Conservation (phyloP, 2,113 vertebrate genomes). For the Amphiprion ocellaris region DNA sequence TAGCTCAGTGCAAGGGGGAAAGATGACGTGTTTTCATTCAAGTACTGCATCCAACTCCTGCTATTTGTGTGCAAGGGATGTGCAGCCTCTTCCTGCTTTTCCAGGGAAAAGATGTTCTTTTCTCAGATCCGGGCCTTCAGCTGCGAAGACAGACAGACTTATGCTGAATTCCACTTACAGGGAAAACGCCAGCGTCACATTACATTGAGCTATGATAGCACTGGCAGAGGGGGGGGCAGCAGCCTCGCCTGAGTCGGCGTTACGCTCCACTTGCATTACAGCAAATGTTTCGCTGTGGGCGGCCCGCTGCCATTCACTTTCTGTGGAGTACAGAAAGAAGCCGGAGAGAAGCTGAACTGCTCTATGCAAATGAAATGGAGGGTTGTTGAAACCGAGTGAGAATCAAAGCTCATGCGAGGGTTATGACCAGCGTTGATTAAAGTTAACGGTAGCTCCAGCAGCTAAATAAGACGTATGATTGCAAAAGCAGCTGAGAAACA, state of each 20-base stretch:
- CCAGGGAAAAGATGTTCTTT: constrained; percentile 45
- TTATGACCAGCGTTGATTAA: constrained; percentile 28
- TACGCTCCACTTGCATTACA: constrained; percentile 70
- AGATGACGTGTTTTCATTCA: constrained; percentile 47
- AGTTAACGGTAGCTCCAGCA: constrained; percentile 9
- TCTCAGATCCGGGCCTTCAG: constrained; percentile 58
- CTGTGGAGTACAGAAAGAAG: constrained; percentile 40
- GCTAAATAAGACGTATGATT: constrained; percentile 31
- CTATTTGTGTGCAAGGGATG: constrained; percentile 31
- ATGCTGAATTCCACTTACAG: constrained; percentile 56
- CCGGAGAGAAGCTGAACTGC: constrained; percentile 26
- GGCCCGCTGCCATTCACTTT: constrained; percentile 64
- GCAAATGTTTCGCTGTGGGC: constrained; percentile 64
- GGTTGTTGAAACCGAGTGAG: constrained; percentile 3
- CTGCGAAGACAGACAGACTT: constrained; percentile 60
- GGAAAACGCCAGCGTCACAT: constrained; percentile 56
- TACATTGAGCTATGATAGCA: constrained; percentile 63
- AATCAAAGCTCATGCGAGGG: constrained; percentile 15
- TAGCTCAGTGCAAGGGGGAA: constrained; percentile 23
- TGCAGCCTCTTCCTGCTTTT: constrained; percentile 36
- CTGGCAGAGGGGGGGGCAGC: constrained; percentile 21
- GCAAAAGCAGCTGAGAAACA: constrained; percentile 48
- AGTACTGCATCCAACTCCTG: constrained; percentile 44
- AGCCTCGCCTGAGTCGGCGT: constrained; percentile 58
- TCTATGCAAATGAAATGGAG: constrained; percentile 53